Base-by-base conservation (phyloP, 2,113 vertebrate species). In the Dromas ardeola region DNA sequence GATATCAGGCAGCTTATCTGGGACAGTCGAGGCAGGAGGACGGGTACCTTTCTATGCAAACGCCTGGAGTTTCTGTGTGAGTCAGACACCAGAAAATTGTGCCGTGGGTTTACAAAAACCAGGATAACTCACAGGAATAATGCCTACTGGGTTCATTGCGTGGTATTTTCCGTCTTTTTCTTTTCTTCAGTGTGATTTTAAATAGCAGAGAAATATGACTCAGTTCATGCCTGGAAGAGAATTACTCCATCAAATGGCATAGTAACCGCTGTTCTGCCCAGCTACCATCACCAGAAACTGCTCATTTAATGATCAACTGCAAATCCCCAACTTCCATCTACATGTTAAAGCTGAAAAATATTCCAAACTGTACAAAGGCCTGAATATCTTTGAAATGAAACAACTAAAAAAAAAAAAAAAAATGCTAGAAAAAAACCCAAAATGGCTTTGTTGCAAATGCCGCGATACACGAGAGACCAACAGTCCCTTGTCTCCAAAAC, bases 191-290 rank as follows among this genome's bases (percentile, higher is more conserved):
- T 30, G 45, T 43, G 66, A 67, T 85, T 96, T 94, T 91, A 94
- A 96, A 96, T 79, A 89, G 89, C 52, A 76, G 89, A 94, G 63
- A 83, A 93, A 81, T 59, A 63, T 67, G 70, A 94, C n/a, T 94
- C 91, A 96, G 22, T 81, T 96, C 52, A 71, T 61, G 58, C 90
- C 76, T 5, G 69, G 56, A 95, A 81, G 59, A 59, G 8, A 69
- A 81, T 87, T n/a, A 84, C 56, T 81, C 93, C 30, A 91, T 87
- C 73, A 93, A 90, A 76, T 65, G 40, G 91, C 95, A 84, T 9
- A 88, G 72, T 84, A 96, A 91, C 61, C 1, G 7, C 65, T 76
- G 70, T 50, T 62, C 47, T 91, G 61, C 77, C 23, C 73, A 79
- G 61, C 52, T 81, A 73, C 2, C 21, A 88, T 49, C 67, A 43